Evolutionary conservation across 2,113 vertebrate genomes (phyloP).

Genomic region (Microcebus lehilahytsara): DNA sequence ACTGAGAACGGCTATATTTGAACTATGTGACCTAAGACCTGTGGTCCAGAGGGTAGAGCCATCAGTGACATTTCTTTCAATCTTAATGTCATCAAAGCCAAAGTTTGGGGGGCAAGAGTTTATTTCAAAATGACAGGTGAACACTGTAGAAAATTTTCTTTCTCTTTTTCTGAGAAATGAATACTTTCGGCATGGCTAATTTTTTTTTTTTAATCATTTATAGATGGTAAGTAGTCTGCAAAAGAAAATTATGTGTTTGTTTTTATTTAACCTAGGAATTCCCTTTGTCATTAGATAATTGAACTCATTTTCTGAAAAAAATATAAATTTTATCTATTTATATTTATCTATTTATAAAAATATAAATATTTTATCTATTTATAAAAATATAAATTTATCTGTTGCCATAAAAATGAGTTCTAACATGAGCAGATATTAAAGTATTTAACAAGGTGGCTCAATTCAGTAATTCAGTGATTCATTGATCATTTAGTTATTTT

Average conservation of each 20-base stretch:
- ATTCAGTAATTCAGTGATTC: background rate
- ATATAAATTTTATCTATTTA: background rate
- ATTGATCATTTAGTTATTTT: background rate
- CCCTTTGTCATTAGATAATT: background rate
- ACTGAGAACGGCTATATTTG: background rate
- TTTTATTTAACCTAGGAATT: background rate
- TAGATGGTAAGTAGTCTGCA: background rate
- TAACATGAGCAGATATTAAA: background rate
- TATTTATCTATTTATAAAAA: background rate
- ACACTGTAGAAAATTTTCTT: background rate
- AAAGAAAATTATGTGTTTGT: background rate
- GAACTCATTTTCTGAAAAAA: background rate
- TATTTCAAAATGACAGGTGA: slow-evolving; percentile 37
- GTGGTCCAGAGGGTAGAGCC: background rate
- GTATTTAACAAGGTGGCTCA: background rate
- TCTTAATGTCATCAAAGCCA: background rate
- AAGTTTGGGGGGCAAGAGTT: background rate
- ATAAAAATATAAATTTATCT: background rate
- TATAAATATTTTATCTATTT: background rate
- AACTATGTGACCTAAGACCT: background rate
- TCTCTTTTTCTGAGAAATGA: background rate
- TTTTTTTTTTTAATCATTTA: background rate
- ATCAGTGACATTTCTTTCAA: background rate
- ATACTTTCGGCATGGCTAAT: background rate
- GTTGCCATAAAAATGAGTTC: background rate